phyloP scores from a whole-genome alignment of 2,797 vertebrate genomes.

The Halcyon smyrnensis region DNA sequence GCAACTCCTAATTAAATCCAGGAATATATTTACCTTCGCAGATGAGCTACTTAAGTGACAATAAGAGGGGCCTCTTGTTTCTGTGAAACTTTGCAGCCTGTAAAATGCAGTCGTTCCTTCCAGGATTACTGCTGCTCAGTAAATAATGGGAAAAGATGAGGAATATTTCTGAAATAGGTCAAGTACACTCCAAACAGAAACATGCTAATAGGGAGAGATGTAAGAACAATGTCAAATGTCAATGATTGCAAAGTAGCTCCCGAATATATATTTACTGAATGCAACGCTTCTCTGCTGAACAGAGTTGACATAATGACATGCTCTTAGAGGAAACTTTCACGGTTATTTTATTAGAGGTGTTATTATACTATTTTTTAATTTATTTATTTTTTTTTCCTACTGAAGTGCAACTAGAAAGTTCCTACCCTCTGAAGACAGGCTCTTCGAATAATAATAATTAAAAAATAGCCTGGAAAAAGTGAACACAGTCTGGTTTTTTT shows the following conservation, averaged over 20 bases:
- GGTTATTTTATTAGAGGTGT: conserved; percentile 35
- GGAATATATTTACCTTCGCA: conserved; percentile 71
- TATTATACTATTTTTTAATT: background rate
- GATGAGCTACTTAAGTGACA: conserved; percentile 47
- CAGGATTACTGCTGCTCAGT: conserved; percentile 49
- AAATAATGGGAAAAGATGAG: conserved; percentile 70
- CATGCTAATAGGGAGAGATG: conserved; percentile 67
- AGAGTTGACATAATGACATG: conserved; percentile 58
- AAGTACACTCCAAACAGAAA: conserved; percentile 70
- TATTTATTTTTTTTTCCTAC: background rate
- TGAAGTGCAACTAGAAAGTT: conserved; percentile 22
- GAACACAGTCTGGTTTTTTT: background rate
- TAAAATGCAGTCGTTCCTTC: conserved; percentile 42
- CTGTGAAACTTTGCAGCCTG: conserved; percentile 50
- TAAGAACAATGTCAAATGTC: conserved; percentile 73
- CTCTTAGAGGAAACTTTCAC: conserved; percentile 53
- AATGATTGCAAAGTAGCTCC: conserved; percentile 67
- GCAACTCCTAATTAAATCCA: conserved; percentile 77
- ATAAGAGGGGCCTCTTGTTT: conserved; percentile 54
- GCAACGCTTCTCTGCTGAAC: conserved; percentile 30
- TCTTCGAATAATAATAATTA: background rate
- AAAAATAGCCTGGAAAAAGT: background rate
- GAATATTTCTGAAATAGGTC: conserved; percentile 72
- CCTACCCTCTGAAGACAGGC: background rate
- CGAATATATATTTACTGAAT: conserved; percentile 72